These are phyloP conservation scores for Caranx melampygus DNA, from an alignment of 2,113 vertebrate genomes.

Conservation along the genomic window DNA sequence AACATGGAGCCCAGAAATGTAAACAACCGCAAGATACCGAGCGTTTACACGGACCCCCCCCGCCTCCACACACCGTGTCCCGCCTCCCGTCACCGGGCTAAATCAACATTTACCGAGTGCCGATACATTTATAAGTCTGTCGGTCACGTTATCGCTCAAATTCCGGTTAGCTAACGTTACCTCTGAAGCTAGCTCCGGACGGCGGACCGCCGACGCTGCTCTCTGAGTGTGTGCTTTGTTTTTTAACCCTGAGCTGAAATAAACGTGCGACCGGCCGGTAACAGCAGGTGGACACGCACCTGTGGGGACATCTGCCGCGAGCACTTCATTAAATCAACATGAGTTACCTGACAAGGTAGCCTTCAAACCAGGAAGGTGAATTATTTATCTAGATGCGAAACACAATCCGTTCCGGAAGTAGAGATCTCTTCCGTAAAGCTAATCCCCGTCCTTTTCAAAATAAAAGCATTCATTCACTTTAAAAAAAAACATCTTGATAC, in stretches of 20 bases:
- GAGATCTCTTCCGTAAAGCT: constrained; percentile 37
- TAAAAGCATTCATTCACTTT: constrained; percentile 33
- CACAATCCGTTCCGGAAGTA: constrained; percentile 75
- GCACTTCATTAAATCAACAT: background rate
- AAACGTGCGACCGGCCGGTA: background rate
- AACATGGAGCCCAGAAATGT: constrained; percentile 44
- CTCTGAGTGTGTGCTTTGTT: background rate
- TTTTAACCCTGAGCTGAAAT: constrained; percentile 7
- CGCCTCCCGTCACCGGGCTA: background rate
- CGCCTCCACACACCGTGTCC: rapidly evolving
- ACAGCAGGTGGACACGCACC: background rate
- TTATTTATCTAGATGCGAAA: constrained; percentile 76
- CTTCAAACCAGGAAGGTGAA: constrained; percentile 70
- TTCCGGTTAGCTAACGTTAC: constrained; percentile 62
- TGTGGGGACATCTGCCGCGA: background rate
- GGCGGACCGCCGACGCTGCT: constrained; percentile 31
- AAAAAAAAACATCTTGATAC: background rate
- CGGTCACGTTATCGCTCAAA: background rate
- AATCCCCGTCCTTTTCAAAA: constrained; percentile 29
- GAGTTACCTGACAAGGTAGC: constrained; percentile 74
- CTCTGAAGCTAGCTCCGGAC: constrained; percentile 64
- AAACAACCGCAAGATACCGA: constrained; percentile 33
- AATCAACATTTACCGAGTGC: background rate
- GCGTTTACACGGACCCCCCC: background rate
- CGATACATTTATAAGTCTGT: background rate